Base-by-base conservation (phyloP, 1,140 invertebrate genomes). In the Holcopasites calliopsidis region DNA sequence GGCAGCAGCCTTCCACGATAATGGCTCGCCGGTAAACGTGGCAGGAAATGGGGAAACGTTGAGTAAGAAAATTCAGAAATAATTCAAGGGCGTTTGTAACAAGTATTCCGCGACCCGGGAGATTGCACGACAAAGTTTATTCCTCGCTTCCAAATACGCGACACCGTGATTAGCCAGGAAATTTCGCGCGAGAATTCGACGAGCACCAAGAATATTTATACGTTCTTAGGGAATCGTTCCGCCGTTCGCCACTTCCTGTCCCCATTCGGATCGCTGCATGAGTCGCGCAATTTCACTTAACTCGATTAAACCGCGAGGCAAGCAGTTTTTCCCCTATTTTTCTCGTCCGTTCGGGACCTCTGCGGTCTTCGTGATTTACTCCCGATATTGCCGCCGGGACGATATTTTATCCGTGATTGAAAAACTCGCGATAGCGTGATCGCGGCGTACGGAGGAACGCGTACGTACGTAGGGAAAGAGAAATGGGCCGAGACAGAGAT, bases 201-300 rank as follows among this genome's bases (percentile, higher is more conserved):
- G n/a, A n/a, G n/a, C n/a, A n/a, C n/a, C n/a, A n/a, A 64, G 31
- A 13, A 52, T 64, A 40, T 58, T n/a, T 16, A 13, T 58, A 42
- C 21, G 13, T 26, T 28, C 21, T 26, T 13, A 16, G 28, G 31
- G 31, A 35, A 60, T 71, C 70, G 61, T 55, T 74, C 55, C 71
- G 31, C 28, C 61, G 71, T 42, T 49, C 44, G 28, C 35, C 42
- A n/a, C n/a, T 42, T 26, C 8, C 21, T 42, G 21, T 4, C 26
- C 11, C 2, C 10, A 8, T 13, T 55, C 49, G n/a, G 28, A 1
- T 44, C 50, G 58, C 69, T 68, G 62, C 77, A 69, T 47, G 81
- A 75, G 76, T 76, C 80, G 80, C 71, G 71, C 80, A 82, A 79
- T 83, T 83, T 82, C 81, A 83, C 81, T 83, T 83, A 82, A 83